Conservation (phyloP, 2,797 vertebrate species). For the Sebastes trivittatus region DNA sequence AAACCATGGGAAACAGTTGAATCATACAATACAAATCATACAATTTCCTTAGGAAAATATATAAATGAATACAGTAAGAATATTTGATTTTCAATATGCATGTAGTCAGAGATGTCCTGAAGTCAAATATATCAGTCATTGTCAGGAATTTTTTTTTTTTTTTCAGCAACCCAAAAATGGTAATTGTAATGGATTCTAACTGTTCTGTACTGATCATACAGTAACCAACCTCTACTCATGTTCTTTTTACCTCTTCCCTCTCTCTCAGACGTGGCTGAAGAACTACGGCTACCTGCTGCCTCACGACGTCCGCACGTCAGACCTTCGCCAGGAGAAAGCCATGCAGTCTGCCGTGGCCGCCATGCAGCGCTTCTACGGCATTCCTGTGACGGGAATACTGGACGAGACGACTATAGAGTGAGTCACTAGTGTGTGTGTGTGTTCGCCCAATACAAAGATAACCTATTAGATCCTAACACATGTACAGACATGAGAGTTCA, state of each 20-base stretch:
- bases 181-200: neutral
- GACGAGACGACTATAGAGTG: slow-evolving; percentile 92
- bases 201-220: neutral
- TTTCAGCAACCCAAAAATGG: no score
- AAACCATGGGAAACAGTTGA: no score
- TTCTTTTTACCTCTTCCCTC: neutral
- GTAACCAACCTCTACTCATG: neutral
- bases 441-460: neutral
- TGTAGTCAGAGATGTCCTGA: no score
- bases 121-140: no score
- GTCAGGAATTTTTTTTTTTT: no score
- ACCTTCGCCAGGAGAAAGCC: slow-evolving; percentile 89
- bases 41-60: no score
- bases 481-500: neutral
- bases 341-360: slow-evolving; percentile 91
- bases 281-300: slow-evolving; percentile 92
- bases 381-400: slow-evolving; percentile 90
- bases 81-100: no score
- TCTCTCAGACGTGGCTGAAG: slow-evolving; percentile 90
- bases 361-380: slow-evolving; percentile 95
- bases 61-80: no score
- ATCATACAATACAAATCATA: no score
- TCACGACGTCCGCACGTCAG: slow-evolving; percentile 86
- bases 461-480: neutral
- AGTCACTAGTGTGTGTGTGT: slow-evolving; percentile 56